Evolutionary conservation across 2,797 vertebrate species (phyloP), one percentile per base, ranked within the genome.

Genomic region (Moxostoma hubbsi): DNA sequence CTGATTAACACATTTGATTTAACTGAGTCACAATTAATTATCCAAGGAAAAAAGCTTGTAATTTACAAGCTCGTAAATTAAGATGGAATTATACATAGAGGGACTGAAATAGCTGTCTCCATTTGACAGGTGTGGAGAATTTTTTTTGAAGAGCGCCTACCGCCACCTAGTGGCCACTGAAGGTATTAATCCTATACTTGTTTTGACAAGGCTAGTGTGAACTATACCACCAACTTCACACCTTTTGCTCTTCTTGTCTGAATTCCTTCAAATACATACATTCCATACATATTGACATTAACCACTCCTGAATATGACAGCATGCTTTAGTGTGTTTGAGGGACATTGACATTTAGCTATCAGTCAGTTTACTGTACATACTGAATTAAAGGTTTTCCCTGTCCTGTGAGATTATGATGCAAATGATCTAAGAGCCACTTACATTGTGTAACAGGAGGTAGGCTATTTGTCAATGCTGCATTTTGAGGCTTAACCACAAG

Each of bases 141-240:
- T 11, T n/a, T 71, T 45, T 77, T 47, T 5, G 73, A 36, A 83
- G 75, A 53, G 55, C 54, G 12, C 49, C 50, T 71, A 75, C 82
- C 81, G 85, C 73, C 83, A 87, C 80, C 86, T 87, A 64, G 82
- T 81, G 86, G 73, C 5, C 5, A 24, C 13, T 1, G 12, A 8
- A 11, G 12, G 58, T 13, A 59, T 15, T 75, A 73, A 9, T n/a
- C 13, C 3, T 13, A 9, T 55, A 58, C 58, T 36, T 75, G 51
- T 13, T 66, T 65, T 49, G 11, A 63, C 15, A 57, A 46, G 7
- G 2, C 16, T 11, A 49, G 43, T 71, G 54, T 58, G 69, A 49
- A 51, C 73, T 66, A 12, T 2, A 18, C 2, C 18, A 46, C 11
- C 8, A 75, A 12, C 53, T 70, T 81, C 50, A 83, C 83, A 77